Percentiles rank a stretch among this genome's conserved stretches.
Evolutionary conservation across 2,797 vertebrate species (phyloP).

Genomic region (Acrossocheilus fasciatus): DNA sequence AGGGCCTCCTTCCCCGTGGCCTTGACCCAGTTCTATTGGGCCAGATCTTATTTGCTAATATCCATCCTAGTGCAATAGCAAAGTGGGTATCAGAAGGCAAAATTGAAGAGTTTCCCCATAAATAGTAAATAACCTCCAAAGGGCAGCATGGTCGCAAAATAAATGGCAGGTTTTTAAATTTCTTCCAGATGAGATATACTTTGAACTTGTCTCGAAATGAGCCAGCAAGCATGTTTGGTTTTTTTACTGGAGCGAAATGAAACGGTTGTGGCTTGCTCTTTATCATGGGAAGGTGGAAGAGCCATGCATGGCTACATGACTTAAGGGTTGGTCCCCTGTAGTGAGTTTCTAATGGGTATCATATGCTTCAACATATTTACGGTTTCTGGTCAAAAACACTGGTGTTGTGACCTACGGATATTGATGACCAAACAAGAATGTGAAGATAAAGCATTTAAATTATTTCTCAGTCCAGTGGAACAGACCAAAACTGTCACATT

Average conservation of each 20-base stretch:
- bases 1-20: slow-evolving; percentile 27
- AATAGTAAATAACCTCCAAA: slow-evolving; percentile 61
- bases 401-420: slow-evolving; percentile 24
- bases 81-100: slow-evolving; percentile 51
- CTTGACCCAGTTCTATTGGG: slow-evolving; percentile 39
- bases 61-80: slow-evolving; percentile 49
- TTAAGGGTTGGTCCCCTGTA: slow-evolving; percentile 57
- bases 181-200: slow-evolving; percentile 60
- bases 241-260: slow-evolving; percentile 60
- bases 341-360: slow-evolving; percentile 58
- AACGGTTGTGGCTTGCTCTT: slow-evolving; percentile 56
- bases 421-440: not conserved
- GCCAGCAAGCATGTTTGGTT: slow-evolving; percentile 53
- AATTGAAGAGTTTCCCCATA: slow-evolving; percentile 54
- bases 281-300: slow-evolving; percentile 58
- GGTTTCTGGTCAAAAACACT: slow-evolving; percentile 36
- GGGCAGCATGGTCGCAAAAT: slow-evolving; percentile 57
- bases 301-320: slow-evolving; percentile 56
- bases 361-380: slow-evolving; percentile 58
- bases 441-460: not conserved
- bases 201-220: slow-evolving; percentile 59
- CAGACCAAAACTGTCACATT: not conserved
- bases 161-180: slow-evolving; percentile 60
- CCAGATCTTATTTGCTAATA: slow-evolving; percentile 55
- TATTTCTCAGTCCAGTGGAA: not conserved